These are phyloP conservation scores for Formicarius rufipectus DNA, from an alignment of 2,113 vertebrate species.

Conservation along the genomic window DNA sequence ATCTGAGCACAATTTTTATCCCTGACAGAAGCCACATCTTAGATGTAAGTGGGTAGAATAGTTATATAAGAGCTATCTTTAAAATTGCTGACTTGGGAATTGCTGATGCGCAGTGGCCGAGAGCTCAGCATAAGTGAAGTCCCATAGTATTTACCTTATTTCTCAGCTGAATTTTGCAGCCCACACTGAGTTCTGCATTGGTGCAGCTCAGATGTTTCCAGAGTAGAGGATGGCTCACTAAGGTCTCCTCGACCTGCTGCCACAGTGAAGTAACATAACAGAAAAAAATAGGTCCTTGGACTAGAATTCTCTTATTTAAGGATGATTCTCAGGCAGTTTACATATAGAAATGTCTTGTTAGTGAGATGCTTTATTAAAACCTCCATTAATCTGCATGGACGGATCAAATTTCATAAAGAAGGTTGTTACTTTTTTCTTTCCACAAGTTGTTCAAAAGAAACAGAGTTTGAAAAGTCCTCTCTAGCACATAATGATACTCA, in stretches of 20 bases:
- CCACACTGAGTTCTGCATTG: background rate
- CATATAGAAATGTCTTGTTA: background rate
- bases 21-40: background rate
- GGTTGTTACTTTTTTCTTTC: background rate
- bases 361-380: background rate
- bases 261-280: background rate
- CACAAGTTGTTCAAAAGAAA: fast-evolving
- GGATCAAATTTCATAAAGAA: background rate
- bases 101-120: background rate
- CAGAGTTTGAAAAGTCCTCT: background rate
- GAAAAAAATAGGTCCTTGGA: background rate
- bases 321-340: background rate
- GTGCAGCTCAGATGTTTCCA: background rate
- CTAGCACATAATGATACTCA: background rate
- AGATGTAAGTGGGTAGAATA: background rate
- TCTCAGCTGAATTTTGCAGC: background rate
- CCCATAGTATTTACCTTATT: background rate
- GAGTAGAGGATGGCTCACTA: background rate
- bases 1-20: background rate
- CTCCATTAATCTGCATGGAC: background rate
- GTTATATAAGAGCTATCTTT: background rate
- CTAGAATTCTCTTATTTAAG: background rate
- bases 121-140: background rate
- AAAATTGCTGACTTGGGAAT: background rate
- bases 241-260: background rate